Base-by-base conservation (phyloP, 2,888 invertebrate species). In the Scelioninae gen. 1 region DNA sequence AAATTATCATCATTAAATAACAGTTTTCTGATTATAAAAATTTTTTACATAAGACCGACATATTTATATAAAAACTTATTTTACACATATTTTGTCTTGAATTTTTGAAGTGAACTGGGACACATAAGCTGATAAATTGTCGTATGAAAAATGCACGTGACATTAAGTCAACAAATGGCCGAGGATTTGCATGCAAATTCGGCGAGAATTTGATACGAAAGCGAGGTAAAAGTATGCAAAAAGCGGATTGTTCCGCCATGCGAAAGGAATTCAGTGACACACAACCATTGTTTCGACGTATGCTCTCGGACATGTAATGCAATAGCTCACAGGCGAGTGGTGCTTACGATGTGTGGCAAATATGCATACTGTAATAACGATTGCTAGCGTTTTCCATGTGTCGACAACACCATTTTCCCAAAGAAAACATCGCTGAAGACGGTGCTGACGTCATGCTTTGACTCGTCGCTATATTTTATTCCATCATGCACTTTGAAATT, bases 281-380 rank as follows among this genome's bases (percentile, higher is more conserved):
- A 71, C 58, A 60, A 16, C 40, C 76, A 63, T 82, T 75, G 82
- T 77, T 77, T 71, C 82, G 66, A 82, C 72, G 58, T 53, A 60
- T 66, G 76, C 71, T 66, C 82, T 71, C 82, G 72, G 82, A 66
- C 76, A 66, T 72, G 76, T 68, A 83, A 75, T 82, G 84, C 78
- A 84, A 84, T 82, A 81, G 83, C 84, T 83, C 82, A 84, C 81
- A 84, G 82, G 66, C 69, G 63, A 78, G 40, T 71, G 82, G 78
- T 72, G 75, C 80, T 86, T 79, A 76, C 84, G 84, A 84, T 85
- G 81, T 84, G 77, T 84, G 77, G 66, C 78, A 86, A 83, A 84
- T 84, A 82, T 84, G 78, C 65, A 76, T 60, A 79, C 69, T 79
- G 74, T 78, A 78, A 72, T 53, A 82, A 82, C 60, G 47, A 29